Evolutionary conservation across 2,113 vertebrate genomes (phyloP).

Genomic region (Erythrocercus mccallii): DNA sequence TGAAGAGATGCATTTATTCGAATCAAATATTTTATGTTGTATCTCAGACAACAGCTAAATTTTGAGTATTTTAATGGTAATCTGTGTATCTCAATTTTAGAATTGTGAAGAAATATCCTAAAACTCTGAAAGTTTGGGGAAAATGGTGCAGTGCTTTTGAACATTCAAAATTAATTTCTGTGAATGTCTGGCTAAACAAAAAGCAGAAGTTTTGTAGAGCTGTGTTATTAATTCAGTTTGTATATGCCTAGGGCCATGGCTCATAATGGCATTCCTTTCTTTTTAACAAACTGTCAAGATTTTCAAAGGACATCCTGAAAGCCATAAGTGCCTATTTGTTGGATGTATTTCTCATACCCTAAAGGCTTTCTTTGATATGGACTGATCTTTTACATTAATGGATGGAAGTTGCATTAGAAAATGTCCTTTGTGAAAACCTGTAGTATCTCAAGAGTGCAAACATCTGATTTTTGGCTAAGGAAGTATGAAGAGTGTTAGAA

Average conservation of each 20-base stretch:
- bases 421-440: conserved; percentile 24
- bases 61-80: conserved; percentile 17
- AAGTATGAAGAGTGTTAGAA: conserved; percentile 8
- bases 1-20: background rate
- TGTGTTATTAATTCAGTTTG: conserved; percentile 64
- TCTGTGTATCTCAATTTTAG: background rate
- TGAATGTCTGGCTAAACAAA: conserved; percentile 49
- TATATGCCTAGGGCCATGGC: conserved; percentile 59
- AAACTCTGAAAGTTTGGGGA: background rate
- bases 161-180: conserved; percentile 21
- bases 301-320: conserved; percentile 69
- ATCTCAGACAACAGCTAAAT: background rate
- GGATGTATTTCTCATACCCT: conserved; percentile 52
- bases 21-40: background rate
- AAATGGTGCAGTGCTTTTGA: conserved; percentile 7
- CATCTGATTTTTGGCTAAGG: conserved; percentile 32
- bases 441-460: conserved; percentile 42
- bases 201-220: conserved; percentile 48
- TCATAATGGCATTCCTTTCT: conserved; percentile 67
- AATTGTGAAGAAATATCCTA: conserved; percentile 19
- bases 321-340: conserved; percentile 57
- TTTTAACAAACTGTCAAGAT: conserved; percentile 64
- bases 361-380: conserved; percentile 65
- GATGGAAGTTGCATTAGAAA: conserved; percentile 20
- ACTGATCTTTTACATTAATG: conserved; percentile 58